These are phyloP conservation scores for Geotrupes spiniger DNA, from an alignment of 2,888 invertebrate genomes.

Conservation along the genomic window DNA sequence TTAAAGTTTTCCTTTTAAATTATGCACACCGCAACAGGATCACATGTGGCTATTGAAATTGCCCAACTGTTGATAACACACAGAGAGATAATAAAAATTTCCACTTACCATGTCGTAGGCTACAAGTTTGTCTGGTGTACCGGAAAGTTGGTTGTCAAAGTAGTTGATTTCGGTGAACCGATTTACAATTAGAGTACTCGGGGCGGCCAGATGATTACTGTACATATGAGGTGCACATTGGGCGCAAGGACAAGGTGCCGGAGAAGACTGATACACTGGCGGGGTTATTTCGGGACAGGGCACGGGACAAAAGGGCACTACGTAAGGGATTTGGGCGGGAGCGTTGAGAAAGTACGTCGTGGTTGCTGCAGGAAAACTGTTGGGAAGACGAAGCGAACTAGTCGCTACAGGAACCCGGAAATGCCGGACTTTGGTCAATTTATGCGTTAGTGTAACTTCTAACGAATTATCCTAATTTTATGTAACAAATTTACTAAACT, in stretches of 20 bases:
- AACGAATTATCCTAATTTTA: no score
- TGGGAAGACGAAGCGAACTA: background rate
- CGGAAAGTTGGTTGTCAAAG: conserved; percentile 42
- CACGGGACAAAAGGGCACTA: conserved; percentile 51
- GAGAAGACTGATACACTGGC: conserved; percentile 54
- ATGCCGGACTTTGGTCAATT: conserved; percentile 13
- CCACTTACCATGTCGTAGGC: conserved; percentile 48
- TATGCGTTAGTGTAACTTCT: no score
- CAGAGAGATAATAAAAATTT: background rate
- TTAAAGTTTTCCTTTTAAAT: no score
- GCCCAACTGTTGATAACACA: no score
- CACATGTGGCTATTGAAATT: no score
- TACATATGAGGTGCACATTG: conserved; percentile 57
- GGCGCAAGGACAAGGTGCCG: conserved; percentile 58
- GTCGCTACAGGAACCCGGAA: conserved; percentile 10
- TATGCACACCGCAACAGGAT: no score
- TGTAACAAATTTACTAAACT: no score
- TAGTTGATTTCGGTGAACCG: conserved; percentile 52
- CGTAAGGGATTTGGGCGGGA: conserved; percentile 51
- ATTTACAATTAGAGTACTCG: conserved; percentile 50
- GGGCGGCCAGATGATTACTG: conserved; percentile 39
- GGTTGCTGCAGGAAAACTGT: conserved; percentile 36
- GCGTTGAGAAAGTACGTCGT: conserved; percentile 53
- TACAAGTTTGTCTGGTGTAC: conserved; percentile 43
- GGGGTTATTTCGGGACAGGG: conserved; percentile 50